phyloP scores from a whole-genome alignment of 2,113 vertebrate genomes.

The Centrocercus urophasianus region DNA sequence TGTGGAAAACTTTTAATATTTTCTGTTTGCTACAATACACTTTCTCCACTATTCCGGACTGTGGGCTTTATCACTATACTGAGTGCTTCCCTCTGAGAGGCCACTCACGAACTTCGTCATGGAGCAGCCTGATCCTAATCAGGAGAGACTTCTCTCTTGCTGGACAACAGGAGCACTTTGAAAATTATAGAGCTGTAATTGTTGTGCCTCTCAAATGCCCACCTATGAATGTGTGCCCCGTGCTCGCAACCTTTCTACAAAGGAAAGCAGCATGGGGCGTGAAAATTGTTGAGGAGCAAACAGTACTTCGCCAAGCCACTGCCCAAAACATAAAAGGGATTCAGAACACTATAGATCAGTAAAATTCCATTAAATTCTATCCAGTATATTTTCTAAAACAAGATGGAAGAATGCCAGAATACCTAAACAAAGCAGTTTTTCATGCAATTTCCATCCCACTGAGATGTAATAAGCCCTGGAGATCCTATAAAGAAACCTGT shows the following conservation, averaged over 20 bases:
- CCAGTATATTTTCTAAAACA: constrained; percentile 43
- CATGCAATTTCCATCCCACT: constrained; percentile 41
- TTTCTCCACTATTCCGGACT: neutral
- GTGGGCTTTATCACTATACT: neutral
- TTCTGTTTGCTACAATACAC: neutral
- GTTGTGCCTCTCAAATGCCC: neutral
- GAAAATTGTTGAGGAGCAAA: constrained; percentile 22
- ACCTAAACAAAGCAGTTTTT: constrained; percentile 49
- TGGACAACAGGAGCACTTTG: neutral
- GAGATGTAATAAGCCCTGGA: constrained; percentile 55
- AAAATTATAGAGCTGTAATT: neutral
- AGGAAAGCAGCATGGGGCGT: constrained; percentile 3
- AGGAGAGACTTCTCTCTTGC: neutral
- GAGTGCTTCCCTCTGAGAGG: neutral
- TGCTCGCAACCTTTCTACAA: neutral
- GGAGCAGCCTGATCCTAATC: neutral
- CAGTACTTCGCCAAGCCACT: neutral
- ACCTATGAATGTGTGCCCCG: neutral
- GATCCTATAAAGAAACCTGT: constrained; percentile 49
- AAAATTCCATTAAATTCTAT: constrained; percentile 26
- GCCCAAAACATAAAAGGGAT: constrained; percentile 5
- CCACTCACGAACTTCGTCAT: neutral
- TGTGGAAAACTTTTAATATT: neutral
- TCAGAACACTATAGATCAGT: constrained; percentile 18
- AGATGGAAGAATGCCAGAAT: constrained; percentile 40